Evolutionary conservation across 2,113 vertebrate genomes (phyloP), one percentile per base, ranked within the genome.

Genomic region (Neoarius graeffei): DNA sequence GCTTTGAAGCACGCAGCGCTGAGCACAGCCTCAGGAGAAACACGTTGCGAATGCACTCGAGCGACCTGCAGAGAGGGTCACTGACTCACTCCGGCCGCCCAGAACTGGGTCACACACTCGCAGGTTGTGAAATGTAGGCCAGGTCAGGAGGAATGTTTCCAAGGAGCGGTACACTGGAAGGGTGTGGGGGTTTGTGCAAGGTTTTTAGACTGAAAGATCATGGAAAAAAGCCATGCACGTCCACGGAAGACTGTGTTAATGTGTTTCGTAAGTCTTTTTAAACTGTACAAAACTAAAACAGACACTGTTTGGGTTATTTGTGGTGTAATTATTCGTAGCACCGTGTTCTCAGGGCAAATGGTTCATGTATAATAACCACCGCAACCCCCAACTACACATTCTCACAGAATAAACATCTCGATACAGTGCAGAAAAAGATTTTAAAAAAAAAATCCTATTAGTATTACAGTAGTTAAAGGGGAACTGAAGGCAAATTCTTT

Each of bases 1-100:
- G 57, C 71, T 77, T 69, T 71, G 60, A 88, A 91, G 86, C 89
- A 92, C 87, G 91, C 90, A 83, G 88, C 83, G 69, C 83, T 52
- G 67, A 89, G 64, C 87, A 89, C 88, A 89, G 83, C 71, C 85
- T 64, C 48, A 42, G 66, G 54, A 89, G 85, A 87, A 88, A 89
- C 84, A 80, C 74, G 83, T 84, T 86, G 73, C 64, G 59, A 85
- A 88, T 80, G 87, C 88, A 82, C 84, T 20, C 25, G 62, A 81
- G 74, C 56, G 56, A 30, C 77, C 86, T 67, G 73, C 42, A 84
- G 69, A 25, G 23, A 84, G 64, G 66, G 59, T 81, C 84, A 56
- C 59, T 83, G 80, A 86, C 85, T 87, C 81, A 52, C 86, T 81
- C 71, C 73, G 71, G 56, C 81, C 48, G 27, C 76, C 52, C 48